Percentiles rank a stretch among this genome's conserved stretches.
These are phyloP conservation scores for Watsonalla cultraria DNA, from an alignment of 2,888 invertebrate species.

Conservation along the genomic window DNA sequence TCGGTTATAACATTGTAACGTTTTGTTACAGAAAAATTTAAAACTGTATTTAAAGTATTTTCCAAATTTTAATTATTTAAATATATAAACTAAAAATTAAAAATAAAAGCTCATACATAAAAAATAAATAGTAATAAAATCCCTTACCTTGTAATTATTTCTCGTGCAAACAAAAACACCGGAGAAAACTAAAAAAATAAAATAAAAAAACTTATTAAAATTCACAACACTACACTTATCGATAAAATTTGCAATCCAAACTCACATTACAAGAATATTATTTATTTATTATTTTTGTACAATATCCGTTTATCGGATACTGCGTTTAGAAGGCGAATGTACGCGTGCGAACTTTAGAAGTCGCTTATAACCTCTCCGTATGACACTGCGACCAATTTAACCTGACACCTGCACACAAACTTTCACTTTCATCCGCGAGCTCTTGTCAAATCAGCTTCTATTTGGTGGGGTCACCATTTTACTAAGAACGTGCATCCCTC, in stretches of 20 bases:
- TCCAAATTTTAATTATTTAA: too few species aligned
- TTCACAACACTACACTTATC: neutral
- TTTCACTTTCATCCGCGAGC: neutral
- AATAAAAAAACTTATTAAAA: neutral
- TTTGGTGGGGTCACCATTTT: neutral
- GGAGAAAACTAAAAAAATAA: neutral
- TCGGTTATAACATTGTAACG: too few species aligned
- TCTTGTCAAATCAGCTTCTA: neutral
- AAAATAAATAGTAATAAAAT: too few species aligned
- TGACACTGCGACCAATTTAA: neutral
- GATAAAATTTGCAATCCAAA: neutral
- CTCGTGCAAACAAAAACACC: neutral
- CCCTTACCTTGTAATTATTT: neutral
- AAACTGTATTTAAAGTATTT: too few species aligned
- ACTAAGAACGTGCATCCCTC: neutral
- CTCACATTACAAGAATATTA: neutral
- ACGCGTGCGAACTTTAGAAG: slow-evolving; percentile 49
- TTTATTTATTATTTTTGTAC: neutral
- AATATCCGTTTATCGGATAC: slow-evolving; percentile 2
- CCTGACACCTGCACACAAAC: neutral
- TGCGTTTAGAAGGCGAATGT: slow-evolving; percentile 31
- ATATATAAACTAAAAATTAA: too few species aligned
- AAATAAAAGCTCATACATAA: too few species aligned
- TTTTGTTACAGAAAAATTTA: too few species aligned
- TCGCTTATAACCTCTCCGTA: slow-evolving; percentile 54